Evolutionary conservation across 2,113 vertebrate genomes (phyloP).

Genomic region (Nothocercus nigrocapillus): DNA sequence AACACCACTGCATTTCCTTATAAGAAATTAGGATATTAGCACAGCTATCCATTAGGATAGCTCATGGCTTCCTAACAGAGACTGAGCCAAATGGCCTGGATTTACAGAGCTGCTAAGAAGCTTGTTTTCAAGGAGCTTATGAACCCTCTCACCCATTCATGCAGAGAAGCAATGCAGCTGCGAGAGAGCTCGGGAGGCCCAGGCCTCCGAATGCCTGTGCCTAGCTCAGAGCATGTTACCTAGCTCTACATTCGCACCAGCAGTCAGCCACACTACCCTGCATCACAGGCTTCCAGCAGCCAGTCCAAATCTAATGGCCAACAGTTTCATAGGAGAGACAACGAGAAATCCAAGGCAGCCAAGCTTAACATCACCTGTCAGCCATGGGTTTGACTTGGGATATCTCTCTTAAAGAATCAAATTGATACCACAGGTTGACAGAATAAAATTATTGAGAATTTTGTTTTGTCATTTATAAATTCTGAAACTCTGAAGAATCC

Average conservation of each 20-base stretch:
- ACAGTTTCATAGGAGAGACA: background rate
- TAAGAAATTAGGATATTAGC: too few species aligned
- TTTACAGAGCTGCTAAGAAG: background rate
- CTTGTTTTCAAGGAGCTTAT: background rate
- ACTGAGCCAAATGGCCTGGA: background rate
- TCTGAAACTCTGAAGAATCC: background rate
- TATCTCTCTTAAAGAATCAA: background rate
- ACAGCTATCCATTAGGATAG: background rate
- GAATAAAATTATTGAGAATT: background rate
- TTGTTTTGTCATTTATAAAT: constrained; percentile 5
- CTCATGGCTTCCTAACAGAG: background rate
- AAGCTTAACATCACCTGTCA: background rate
- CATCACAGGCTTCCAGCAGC: background rate
- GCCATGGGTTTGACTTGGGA: background rate
- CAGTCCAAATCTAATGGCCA: background rate
- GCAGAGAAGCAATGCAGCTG: background rate
- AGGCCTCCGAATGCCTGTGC: background rate
- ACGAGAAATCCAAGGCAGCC: background rate
- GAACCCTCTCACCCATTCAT: background rate
- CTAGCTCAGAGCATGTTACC: background rate
- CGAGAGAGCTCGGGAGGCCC: background rate
- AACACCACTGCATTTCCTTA: background rate
- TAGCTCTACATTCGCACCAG: background rate
- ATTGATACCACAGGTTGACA: background rate
- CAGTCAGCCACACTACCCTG: background rate